Evolutionary conservation across 2,797 vertebrate genomes (phyloP), one percentile per base, ranked within the genome.

Genomic region (Acestrorhynchus altus): DNA sequence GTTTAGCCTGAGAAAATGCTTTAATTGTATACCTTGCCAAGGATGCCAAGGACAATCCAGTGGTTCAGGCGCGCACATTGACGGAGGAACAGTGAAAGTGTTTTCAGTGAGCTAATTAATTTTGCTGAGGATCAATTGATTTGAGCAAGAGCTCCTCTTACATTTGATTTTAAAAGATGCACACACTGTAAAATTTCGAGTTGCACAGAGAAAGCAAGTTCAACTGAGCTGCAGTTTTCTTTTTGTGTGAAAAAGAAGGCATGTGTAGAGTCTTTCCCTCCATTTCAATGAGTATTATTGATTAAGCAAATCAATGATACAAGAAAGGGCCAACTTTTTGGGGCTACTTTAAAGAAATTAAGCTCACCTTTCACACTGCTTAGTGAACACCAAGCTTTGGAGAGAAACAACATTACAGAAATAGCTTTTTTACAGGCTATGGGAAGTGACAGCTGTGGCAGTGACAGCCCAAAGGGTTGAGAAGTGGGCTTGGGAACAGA

Each of bases 1-100:
- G 73, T 77, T 80, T 78, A 78, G 67, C 77, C 74, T 57, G 59
- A 71, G 67, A 74, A 79, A 77, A 35, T 57, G 72, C 47, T 54
- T 64, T 77, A 80, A 80, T 80, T 80, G 71, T 65, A 47, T 49
- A 80, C 66, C 26, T 71, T 46, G n/a, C 61, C 42, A 22, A 61
- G 65, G 10, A 68, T 59, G 65, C 51, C 54, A 83, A 35, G 18
- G 66, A 83, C 69, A 76, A 78, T 49, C 24, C 52, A 9, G 13
- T 39, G 46, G 1, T 71, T 63, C 61, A 64, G 18, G 28, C 71
- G 6, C 56, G 16, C 2, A 22, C 67, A 72, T 57, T 74, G 59
- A 66, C 70, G 11, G n/a, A 64, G 51, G 60, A 57, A 44, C 60
- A 54, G 42, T 57, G 22, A 79, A 79, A 80, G 59, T 74, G 20